A percentile compares a stretch with the other conserved stretches of the same genome.
phyloP scores from a whole-genome alignment of 2,888 invertebrate species.

The Chironomus tentans region DNA sequence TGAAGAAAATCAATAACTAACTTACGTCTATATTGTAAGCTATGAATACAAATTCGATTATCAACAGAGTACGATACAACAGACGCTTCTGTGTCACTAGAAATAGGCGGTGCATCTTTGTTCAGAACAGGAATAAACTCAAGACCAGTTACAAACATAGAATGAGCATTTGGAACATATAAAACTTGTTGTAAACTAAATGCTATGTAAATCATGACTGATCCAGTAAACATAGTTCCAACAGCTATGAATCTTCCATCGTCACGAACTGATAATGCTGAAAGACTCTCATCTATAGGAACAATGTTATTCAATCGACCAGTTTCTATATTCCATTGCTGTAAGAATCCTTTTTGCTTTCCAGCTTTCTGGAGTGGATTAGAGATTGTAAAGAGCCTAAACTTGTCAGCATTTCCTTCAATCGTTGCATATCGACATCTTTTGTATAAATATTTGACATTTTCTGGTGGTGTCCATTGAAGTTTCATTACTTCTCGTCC shows the following conservation, averaged over 20 bases:
- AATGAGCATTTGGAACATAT: constrained; percentile 77
- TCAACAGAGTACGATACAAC: constrained; percentile 93
- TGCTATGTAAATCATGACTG: constrained; percentile 80
- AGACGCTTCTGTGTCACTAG: constrained; percentile 71
- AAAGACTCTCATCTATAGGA: constrained; percentile 63
- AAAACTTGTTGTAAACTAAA: constrained; percentile 86
- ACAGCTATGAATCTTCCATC: constrained; percentile 88
- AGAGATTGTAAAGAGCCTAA: constrained; percentile 66
- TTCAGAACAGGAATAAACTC: constrained; percentile 74
- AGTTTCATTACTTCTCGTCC: constrained; percentile 61
- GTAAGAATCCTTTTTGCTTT: constrained; percentile 63
- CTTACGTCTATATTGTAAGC: constrained; percentile 71
- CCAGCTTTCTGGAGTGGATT: constrained; percentile 69
- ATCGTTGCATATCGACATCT: constrained; percentile 69
- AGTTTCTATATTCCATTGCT: constrained; percentile 65
- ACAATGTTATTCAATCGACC: constrained; percentile 51
- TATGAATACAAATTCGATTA: constrained; percentile 84
- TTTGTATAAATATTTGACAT: constrained; percentile 72
- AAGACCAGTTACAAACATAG: constrained; percentile 94
- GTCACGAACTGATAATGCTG: constrained; percentile 78
- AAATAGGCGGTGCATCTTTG: constrained; percentile 60
- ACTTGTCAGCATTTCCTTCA: constrained; percentile 55
- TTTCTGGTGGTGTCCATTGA: constrained; percentile 64
- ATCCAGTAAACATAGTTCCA: constrained; percentile 89
- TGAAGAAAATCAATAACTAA: constrained; percentile 37